Evolutionary conservation across 2,888 invertebrate genomes (phyloP), one percentile per base, ranked within the genome.

Genomic region (Parascotia fuliginaria): DNA sequence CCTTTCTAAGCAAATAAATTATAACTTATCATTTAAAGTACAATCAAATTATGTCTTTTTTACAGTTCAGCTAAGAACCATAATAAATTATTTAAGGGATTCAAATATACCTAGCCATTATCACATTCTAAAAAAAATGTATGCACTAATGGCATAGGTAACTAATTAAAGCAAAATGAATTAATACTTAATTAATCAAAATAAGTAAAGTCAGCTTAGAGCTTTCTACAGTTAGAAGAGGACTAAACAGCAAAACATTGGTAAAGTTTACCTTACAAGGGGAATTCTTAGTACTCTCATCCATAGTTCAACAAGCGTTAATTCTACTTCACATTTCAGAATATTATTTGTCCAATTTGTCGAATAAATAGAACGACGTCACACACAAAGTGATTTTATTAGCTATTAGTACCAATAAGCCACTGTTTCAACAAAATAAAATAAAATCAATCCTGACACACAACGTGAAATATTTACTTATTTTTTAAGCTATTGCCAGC

Each of bases 211-310:
- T 60, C 36, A 63, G 60, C 55, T 59, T 58, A 60, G 45, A 66
- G 51, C 54, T 65, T 62, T 64, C 72, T 77, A 77, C 71, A 63
- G 45, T 63, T 61, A 67, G 56, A 73, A 70, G 73, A 76, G 54
- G 60, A 59, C 46, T 52, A 65, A 65, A 70, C 72, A 81, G 73
- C 69, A 76, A 77, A 75, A 79, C 57, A 79, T 75, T 66, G 75
- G 78, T 74, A 79, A 78, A 75, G 77, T 80, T 92, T 92, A 92
- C 92, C 92, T 92, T 84, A 87, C 89, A 91, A 83, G 89, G 89
- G 81, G 89, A 89, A 79, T 79, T 87, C 81, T 84, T 88, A 82
- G 74, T 81, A 80, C 81, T 87, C 75, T 86, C 87, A 87, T 92
- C 91, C 92, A 92, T 92, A 73, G 83, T 87, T 88, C 73, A 83